phyloP scores from a whole-genome alignment of 2,113 vertebrate species.

The Mustelus asterias region DNA sequence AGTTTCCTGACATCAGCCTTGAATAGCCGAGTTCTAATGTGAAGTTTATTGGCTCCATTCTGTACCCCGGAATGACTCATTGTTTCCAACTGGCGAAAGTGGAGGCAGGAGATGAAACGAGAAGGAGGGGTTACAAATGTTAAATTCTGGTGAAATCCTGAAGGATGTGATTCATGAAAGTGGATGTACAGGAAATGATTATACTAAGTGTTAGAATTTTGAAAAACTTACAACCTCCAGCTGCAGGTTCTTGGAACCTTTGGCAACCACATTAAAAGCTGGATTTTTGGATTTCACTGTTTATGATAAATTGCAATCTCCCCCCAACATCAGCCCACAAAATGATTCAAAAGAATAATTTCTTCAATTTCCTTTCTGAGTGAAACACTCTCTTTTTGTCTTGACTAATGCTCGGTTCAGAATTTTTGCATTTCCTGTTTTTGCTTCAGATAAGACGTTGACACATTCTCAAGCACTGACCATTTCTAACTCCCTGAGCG shows the following conservation, averaged over 20 bases:
- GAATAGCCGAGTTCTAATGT: background rate
- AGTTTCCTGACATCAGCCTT: background rate
- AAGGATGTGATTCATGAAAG: background rate
- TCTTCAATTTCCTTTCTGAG: background rate
- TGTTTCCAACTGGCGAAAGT: background rate
- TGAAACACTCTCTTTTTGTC: background rate
- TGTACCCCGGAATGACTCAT: background rate
- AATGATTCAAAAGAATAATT: background rate
- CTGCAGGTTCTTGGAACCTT: background rate
- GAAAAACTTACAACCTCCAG: background rate
- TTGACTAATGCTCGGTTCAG: background rate
- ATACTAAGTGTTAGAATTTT: background rate
- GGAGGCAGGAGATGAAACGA: background rate
- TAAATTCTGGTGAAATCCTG: background rate
- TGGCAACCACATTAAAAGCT: background rate
- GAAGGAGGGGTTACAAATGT: background rate
- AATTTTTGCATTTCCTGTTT: background rate
- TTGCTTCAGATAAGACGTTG: background rate
- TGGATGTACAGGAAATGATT: constrained; percentile 14
- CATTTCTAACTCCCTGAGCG: background rate
- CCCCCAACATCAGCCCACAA: background rate
- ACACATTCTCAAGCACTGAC: background rate
- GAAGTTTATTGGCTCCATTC: background rate
- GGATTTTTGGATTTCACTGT: background rate
- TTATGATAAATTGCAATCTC: background rate